A percentile compares a stretch with the other conserved stretches of the same genome.
Conservation (phyloP, 2,113 vertebrate species). For the Cichladusa arquata region DNA sequence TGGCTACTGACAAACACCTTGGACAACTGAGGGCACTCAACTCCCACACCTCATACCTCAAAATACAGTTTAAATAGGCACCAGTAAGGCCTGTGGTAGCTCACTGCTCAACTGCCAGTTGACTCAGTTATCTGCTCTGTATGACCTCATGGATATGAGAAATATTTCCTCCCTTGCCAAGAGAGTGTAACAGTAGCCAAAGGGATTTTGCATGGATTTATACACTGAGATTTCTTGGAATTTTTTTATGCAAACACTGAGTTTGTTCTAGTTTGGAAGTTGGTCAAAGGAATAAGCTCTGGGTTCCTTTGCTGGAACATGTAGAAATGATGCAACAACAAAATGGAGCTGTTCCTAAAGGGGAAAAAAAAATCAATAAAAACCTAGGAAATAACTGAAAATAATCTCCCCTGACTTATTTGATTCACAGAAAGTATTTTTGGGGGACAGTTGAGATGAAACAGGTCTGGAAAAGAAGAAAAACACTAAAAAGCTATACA, state of each 20-base stretch:
- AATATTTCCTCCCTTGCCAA: not conserved
- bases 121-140: not conserved
- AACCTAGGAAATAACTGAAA: not conserved
- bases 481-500: not conserved
- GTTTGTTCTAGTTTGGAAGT: not conserved
- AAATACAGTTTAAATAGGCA: not conserved
- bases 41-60: not conserved
- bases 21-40: not conserved
- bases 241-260: not conserved
- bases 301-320: not conserved
- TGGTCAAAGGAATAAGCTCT: not conserved
- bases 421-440: not conserved
- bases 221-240: not conserved
- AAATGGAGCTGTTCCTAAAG: not conserved
- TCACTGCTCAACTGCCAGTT: not conserved
- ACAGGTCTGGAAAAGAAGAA: not conserved
- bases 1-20: not conserved
- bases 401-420: not conserved
- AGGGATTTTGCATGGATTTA: not conserved
- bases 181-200: not conserved
- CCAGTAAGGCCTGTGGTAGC: not conserved
- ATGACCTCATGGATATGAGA: not conserved
- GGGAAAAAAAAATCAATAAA: not conserved
- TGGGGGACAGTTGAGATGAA: not conserved
- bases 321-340: not conserved